phyloP scores from a whole-genome alignment of 1,140 invertebrate species.

The Anagrus nilaparvatae region DNA sequence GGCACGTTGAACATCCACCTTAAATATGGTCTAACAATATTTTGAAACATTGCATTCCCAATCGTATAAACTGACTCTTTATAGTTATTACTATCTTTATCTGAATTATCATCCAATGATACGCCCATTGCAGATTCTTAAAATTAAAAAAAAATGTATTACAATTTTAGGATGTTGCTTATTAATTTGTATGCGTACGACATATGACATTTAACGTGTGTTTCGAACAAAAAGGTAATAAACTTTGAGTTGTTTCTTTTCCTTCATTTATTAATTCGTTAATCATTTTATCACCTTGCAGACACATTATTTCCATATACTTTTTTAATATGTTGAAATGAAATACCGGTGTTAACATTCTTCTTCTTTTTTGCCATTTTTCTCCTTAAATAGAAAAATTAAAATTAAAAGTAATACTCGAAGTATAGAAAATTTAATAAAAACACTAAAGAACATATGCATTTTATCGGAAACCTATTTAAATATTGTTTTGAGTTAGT shows the following conservation, averaged over 20 bases:
- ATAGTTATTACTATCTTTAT: conserved; percentile 23
- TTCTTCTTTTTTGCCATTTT: conserved; percentile 70
- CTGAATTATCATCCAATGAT: conserved; percentile 51
- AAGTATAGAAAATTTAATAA: background rate
- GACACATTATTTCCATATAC: conserved; percentile 47
- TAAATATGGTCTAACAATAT: no score
- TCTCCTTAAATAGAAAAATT: conserved; percentile 40
- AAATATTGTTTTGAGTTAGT: no score
- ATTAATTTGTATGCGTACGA: conserved; percentile 45
- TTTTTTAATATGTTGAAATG: conserved; percentile 80
- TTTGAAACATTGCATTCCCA: no score
- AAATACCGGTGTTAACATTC: conserved; percentile 79
- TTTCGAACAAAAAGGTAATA: conserved; percentile 57
- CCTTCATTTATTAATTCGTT: conserved; percentile 25
- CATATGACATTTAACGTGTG: conserved; percentile 74
- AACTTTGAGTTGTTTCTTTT: conserved; percentile 34
- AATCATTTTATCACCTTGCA: conserved; percentile 22
- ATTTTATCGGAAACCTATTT: no score
- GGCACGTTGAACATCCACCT: no score
- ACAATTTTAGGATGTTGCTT: no score
- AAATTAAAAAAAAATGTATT: no score
- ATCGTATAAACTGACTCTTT: conserved; percentile 12
- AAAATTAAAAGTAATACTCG: background rate
- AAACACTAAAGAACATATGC: no score
- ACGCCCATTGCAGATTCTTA: conserved; percentile 75